Percentiles rank a stretch among this genome's conserved stretches.
Evolutionary conservation across 2,888 invertebrate genomes (phyloP).

Genomic region (Abscondita cerata): DNA sequence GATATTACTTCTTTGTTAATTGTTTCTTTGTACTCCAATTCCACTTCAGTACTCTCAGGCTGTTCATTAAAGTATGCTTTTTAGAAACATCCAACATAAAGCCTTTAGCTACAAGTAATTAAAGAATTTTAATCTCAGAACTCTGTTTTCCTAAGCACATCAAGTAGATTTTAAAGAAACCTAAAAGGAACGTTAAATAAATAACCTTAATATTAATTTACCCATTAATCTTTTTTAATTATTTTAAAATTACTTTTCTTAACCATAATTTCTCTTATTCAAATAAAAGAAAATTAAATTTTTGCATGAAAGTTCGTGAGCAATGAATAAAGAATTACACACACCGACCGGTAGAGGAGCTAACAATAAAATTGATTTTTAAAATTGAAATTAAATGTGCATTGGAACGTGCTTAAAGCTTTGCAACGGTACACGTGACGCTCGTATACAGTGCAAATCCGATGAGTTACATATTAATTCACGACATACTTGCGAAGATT

Average conservation of each 20-base stretch:
- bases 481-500: conserved; percentile 46
- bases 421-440: conserved; percentile 36
- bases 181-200: conserved; percentile 12
- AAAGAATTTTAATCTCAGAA: conserved; percentile 50
- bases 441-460: conserved; percentile 47
- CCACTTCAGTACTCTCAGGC: conserved; percentile 52
- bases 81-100: conserved; percentile 46
- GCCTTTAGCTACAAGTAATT: conserved; percentile 53
- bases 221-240: conserved; percentile 8
- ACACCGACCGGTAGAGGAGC: conserved; percentile 39
- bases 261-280: conserved; percentile 8
- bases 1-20: conserved; percentile 59
- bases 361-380: conserved; percentile 42
- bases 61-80: conserved; percentile 55
- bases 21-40: conserved; percentile 57
- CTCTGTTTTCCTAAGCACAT: conserved; percentile 33
- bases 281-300: no score
- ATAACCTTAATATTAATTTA: conserved; percentile 11
- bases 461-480: conserved; percentile 53
- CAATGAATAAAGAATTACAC: conserved; percentile 44
- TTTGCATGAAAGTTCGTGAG: no score
- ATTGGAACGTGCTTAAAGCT: conserved; percentile 49
- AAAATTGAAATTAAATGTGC: conserved; percentile 50
- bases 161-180: conserved; percentile 25
- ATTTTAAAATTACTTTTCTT: conserved; percentile 8